A percentile compares a stretch with the other conserved stretches of the same genome.
Evolutionary conservation across 1,140 invertebrate species (phyloP).

Genomic region (Orius laevigatus): DNA sequence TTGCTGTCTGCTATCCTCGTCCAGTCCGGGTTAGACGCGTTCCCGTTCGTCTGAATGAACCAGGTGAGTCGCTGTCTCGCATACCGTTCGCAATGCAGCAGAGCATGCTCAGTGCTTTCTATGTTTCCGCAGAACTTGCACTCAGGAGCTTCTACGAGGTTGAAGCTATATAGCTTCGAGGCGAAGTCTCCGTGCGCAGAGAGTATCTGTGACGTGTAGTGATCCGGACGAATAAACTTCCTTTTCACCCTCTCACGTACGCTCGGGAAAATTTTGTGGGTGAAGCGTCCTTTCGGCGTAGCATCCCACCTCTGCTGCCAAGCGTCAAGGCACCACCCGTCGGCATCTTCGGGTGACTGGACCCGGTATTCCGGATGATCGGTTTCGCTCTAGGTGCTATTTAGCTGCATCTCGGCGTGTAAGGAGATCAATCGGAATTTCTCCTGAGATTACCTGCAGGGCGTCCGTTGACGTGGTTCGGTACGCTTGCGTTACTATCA

Average conservation of each 20-base stretch:
- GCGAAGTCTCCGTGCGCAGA: slow-evolving; percentile 10
- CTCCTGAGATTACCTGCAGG: slow-evolving; percentile 16
- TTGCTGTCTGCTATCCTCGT: too few species aligned
- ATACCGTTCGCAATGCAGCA: too few species aligned
- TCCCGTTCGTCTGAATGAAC: not conserved
- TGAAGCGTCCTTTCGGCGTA: slow-evolving; percentile 16
- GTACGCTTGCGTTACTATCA: slow-evolving; percentile 17
- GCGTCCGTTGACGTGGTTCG: slow-evolving; percentile 18
- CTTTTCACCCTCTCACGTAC: not conserved
- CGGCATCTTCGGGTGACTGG: not conserved
- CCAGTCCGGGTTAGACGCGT: too few species aligned
- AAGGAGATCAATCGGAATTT: slow-evolving; percentile 18
- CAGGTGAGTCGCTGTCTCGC: not conserved
- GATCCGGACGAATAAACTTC: slow-evolving; percentile 1
- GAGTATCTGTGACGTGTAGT: slow-evolving; percentile 8
- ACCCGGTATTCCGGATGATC: not conserved
- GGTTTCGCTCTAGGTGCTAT: not conserved
- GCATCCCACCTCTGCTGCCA: slow-evolving; percentile 17
- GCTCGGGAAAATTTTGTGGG: slow-evolving; percentile 3
- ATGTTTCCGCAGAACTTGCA: not conserved
- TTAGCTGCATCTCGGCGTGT: not conserved
- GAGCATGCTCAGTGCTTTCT: too few species aligned
- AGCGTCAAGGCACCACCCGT: slow-evolving; percentile 1
- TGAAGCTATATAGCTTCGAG: not conserved
- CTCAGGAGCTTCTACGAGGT: not conserved